Percentiles rank a stretch among this genome's conserved stretches.
phyloP scores from a whole-genome alignment of 2,113 vertebrate species.

The Urocitellus parryii region DNA sequence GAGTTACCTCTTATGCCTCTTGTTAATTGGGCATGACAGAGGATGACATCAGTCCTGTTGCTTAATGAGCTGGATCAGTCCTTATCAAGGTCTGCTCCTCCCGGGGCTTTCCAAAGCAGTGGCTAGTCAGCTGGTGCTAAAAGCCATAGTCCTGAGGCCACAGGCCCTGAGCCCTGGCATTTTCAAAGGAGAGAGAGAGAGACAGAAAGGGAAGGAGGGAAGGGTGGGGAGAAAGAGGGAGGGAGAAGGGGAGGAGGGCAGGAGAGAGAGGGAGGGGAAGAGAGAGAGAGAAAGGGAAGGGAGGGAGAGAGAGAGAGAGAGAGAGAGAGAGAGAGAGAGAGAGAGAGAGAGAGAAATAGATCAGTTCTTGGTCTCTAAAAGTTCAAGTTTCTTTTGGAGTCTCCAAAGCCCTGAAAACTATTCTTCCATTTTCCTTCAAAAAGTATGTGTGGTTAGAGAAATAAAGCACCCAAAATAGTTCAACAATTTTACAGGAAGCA shows the following conservation, averaged over 20 bases:
- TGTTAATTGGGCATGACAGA: neutral
- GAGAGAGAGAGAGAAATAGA: no score
- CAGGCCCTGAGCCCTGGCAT: neutral
- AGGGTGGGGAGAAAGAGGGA: no score
- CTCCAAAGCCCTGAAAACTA: neutral
- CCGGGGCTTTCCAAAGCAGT: conserved; percentile 43
- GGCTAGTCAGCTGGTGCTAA: neutral
- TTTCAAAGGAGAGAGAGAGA: neutral
- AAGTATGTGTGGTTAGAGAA: neutral
- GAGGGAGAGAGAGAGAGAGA: no score
- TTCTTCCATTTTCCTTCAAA: neutral
- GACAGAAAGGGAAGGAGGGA: neutral
- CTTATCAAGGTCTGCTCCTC: conserved; percentile 9
- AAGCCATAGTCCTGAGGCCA: neutral
- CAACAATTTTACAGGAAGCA: neutral
- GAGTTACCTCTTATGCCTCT: neutral
- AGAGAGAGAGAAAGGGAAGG: no score
- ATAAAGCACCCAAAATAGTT: neutral
- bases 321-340: no score
- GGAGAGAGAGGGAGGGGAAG: neutral
- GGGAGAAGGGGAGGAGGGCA: no score
- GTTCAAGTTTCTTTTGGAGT: neutral
- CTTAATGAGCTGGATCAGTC: neutral
- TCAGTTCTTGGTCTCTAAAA: neutral
- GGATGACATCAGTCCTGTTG: conserved; percentile 42